Base-by-base conservation (phyloP, 1,140 invertebrate species). In the Drosophila jambulina region DNA sequence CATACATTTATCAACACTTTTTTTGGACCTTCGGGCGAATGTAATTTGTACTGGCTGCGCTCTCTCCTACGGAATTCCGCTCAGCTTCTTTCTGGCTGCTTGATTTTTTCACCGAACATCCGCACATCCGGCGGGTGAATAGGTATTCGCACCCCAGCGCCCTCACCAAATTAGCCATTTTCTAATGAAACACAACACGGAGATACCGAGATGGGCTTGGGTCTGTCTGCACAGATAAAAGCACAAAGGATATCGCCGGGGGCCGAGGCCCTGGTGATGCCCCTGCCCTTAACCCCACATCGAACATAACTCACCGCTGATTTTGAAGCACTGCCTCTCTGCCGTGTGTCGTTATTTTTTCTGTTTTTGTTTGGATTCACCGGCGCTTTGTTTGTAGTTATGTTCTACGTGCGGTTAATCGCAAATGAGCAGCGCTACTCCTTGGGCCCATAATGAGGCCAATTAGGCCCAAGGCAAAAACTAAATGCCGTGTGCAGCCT, bases 321-420 rank as follows among this genome's bases (percentile, higher is more conserved):
- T 65, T 83, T 79, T 56, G 38, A 67, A 40, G 56, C 38, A 69
- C 48, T 48, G 34, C 48, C 64, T 64, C n/a, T 32, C 68, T 48
- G 19, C 34, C n/a, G 27, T 32, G 8, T 53, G 29, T 15, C 59
- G 36, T 57, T 34, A 46, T 34, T 62, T 58, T 51, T 59, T 61
- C 15, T 48, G 49, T 42, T n/a, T 67, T 70, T 40, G 49, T 74
- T 36, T 59, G 38, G 56, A 19, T 45, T 61, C 40, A 36, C 68
- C 36, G 45, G 38, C 67, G 54, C 70, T 74, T 29, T 78, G 56
- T 77, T 58, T 78, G 75, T 82, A 79, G 79, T 80, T 76, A 80
- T 82, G 80, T 58, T 76, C 58, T 86, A 86, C 82, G 82, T 86
- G 82, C 63, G 84, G 80, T 87, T 86, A 86, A 86, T 86, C 83